These are phyloP conservation scores for Labeo catla DNA, from an alignment of 2,113 vertebrate genomes.

Conservation along the genomic window DNA sequence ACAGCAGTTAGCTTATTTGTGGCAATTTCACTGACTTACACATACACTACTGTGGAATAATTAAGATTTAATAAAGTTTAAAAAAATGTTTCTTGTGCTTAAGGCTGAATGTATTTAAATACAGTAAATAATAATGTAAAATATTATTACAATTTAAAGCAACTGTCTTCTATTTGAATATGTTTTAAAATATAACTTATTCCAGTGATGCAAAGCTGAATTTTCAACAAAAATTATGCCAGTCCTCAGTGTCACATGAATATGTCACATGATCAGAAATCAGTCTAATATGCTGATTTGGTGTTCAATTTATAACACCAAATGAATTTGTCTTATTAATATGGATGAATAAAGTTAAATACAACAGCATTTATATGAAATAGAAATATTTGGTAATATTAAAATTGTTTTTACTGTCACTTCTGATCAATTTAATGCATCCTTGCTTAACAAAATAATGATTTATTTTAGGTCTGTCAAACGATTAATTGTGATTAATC, in stretches of 20 bases:
- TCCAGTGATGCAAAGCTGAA: background rate
- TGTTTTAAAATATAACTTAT: background rate
- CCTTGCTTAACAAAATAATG: background rate
- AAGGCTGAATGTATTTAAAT: background rate
- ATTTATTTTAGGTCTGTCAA: too few species aligned
- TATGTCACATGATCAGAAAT: background rate
- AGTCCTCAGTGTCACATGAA: background rate
- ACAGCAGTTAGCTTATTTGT: slow-evolving; percentile 12
- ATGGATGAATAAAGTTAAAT: too few species aligned
- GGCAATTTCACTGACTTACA: background rate
- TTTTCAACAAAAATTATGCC: background rate
- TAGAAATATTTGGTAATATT: background rate
- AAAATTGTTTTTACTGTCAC: background rate
- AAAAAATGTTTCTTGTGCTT: background rate
- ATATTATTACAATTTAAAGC: background rate
- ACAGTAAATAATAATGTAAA: background rate
- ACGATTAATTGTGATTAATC: too few species aligned
- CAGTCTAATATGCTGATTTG: background rate
- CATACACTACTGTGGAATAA: background rate
- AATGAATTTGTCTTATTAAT: too few species aligned
- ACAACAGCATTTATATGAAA: too few species aligned
- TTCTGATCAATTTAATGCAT: background rate
- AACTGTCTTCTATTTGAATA: background rate
- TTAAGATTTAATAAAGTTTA: background rate
- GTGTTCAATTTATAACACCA: background rate